Evolutionary conservation across 2,113 vertebrate genomes (phyloP).

Genomic region (Tringa solitaria): DNA sequence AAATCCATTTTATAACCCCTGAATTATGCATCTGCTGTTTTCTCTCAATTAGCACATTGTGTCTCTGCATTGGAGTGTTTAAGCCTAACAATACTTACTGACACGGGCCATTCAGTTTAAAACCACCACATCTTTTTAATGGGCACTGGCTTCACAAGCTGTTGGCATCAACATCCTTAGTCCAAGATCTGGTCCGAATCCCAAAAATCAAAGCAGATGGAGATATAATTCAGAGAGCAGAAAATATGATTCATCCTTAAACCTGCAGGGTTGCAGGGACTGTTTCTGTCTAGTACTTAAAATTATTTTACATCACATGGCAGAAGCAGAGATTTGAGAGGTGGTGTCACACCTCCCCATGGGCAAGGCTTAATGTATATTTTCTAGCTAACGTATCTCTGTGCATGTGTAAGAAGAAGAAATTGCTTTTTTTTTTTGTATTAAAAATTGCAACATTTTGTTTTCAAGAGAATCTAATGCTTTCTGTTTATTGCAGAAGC

Average conservation of each 20-base stretch:
- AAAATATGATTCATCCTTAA: constrained; percentile 14
- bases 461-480: constrained; percentile 3
- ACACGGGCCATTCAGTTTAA: not conserved
- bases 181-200: not conserved
- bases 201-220: constrained; percentile 23
- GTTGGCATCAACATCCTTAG: not conserved
- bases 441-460: not conserved
- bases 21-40: not conserved
- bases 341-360: not conserved
- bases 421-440: not conserved
- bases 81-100: not conserved
- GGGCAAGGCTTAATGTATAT: not conserved
- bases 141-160: not conserved
- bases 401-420: not conserved
- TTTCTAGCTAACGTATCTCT: not conserved
- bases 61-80: not conserved
- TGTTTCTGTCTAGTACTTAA: not conserved
- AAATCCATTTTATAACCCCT: not conserved
- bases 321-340: not conserved
- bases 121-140: not conserved
- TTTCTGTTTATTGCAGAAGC: constrained; percentile 30
- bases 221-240: not conserved
- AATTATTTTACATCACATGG: constrained; percentile 5
- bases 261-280: not conserved
- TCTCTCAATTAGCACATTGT: not conserved